phyloP scores from a whole-genome alignment of 2,113 vertebrate genomes.

The Rhegmatorhina hoffmannsi region DNA sequence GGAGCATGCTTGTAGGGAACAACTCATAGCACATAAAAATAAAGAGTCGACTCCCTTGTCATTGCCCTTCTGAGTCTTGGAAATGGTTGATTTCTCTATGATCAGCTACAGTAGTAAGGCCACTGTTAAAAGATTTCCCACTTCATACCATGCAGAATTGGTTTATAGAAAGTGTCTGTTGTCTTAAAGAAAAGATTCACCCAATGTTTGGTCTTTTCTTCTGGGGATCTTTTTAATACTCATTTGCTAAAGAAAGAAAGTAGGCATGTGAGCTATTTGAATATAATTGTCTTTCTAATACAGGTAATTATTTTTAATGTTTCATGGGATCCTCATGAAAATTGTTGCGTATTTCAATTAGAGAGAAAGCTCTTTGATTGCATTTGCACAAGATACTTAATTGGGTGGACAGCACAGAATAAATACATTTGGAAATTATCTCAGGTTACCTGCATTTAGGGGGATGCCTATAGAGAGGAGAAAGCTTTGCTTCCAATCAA shows the following conservation, averaged over 20 bases:
- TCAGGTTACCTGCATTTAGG: background rate
- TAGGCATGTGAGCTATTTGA: background rate
- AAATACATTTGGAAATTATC: constrained; percentile 18
- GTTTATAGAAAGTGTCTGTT: background rate
- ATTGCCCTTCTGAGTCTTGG: background rate
- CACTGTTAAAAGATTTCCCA: background rate
- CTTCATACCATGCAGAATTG: background rate
- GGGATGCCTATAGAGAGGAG: background rate
- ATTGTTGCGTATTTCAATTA: constrained; percentile 29
- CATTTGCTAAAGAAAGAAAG: background rate
- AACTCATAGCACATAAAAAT: background rate
- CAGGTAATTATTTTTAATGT: constrained; percentile 27
- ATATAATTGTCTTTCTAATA: constrained; percentile 37
- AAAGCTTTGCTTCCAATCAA: constrained; percentile 20
- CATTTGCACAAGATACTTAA: background rate
- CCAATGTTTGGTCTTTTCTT: background rate
- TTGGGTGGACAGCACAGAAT: background rate
- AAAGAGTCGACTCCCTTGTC: background rate
- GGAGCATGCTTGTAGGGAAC: background rate
- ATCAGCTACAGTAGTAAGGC: background rate
- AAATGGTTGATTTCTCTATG: background rate
- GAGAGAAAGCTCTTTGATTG: background rate
- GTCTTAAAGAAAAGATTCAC: background rate
- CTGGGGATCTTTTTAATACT: background rate
- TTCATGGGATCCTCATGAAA: constrained; percentile 12